Percentiles rank a stretch among this genome's conserved stretches.
Conservation (phyloP, 2,797 vertebrate species). For the Monodelphis domestica region DNA sequence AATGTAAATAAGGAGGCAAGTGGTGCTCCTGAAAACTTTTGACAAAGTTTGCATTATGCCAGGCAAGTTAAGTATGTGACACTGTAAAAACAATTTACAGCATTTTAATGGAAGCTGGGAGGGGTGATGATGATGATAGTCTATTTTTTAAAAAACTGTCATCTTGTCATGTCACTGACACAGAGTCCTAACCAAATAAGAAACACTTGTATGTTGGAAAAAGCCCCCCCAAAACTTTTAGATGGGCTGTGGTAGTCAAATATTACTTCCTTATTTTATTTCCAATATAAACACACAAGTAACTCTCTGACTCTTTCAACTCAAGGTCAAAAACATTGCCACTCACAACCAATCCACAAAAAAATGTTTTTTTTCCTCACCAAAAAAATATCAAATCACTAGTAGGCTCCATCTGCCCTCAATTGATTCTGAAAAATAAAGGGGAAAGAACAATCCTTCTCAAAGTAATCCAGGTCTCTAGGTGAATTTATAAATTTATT, state of each 20-base stretch:
- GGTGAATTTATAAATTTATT: constrained; percentile 20
- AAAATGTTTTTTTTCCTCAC: constrained; percentile 43
- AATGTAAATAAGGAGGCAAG: not conserved
- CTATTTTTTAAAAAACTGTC: constrained; percentile 63
- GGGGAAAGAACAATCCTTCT: not conserved
- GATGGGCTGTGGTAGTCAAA: constrained; percentile 17
- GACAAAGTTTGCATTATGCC: constrained; percentile 11
- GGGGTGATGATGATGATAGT: constrained; percentile 56
- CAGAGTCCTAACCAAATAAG: constrained; percentile 62
- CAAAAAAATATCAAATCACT: constrained; percentile 12
- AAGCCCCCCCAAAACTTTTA: constrained; percentile 61
- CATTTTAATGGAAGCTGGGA: constrained; percentile 45
- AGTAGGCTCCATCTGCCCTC: not conserved
- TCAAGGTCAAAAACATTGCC: not conserved
- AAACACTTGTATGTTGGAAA: constrained; percentile 63
- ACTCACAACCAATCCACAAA: constrained; percentile 31
- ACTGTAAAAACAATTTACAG: constrained; percentile 55
- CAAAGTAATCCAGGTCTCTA: not conserved
- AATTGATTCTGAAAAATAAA: constrained; percentile 41
- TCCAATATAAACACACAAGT: constrained; percentile 1
- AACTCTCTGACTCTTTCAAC: constrained; percentile 25
- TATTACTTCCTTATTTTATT: constrained; percentile 64
- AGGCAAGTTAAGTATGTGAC: not conserved
- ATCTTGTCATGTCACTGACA: constrained; percentile 64
- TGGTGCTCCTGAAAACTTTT: constrained; percentile 15